A percentile compares a stretch with the other conserved stretches of the same genome.
Evolutionary conservation across 2,888 invertebrate species (phyloP).

Genomic region (Miltochrista miniata): DNA sequence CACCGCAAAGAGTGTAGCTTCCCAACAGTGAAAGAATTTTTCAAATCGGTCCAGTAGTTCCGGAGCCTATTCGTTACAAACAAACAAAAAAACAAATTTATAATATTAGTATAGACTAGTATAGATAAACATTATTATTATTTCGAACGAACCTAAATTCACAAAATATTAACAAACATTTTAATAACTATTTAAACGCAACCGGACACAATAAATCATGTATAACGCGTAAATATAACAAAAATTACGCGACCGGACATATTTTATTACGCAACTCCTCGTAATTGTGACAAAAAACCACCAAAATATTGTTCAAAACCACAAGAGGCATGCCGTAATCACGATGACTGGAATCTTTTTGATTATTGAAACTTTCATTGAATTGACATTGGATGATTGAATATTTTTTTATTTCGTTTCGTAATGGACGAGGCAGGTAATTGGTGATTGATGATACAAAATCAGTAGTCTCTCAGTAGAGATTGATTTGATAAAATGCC

Average conservation of each 20-base stretch:
- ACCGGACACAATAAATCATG: conserved; percentile 34
- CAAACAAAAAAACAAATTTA: no score
- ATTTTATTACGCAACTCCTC: conserved; percentile 19
- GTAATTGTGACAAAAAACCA: conserved; percentile 8
- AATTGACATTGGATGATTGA: conserved; percentile 7
- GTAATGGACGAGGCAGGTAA: conserved; percentile 3
- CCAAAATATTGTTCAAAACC: conserved; percentile 18
- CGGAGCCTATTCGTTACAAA: no score
- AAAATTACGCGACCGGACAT: conserved; percentile 23
- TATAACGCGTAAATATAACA: conserved; percentile 14
- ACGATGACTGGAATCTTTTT: background rate
- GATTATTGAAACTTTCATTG: conserved; percentile 10
- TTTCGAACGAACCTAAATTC: no score
- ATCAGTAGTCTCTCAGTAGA: conserved; percentile 1
- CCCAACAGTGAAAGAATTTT: no score
- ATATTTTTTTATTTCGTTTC: conserved; percentile 7
- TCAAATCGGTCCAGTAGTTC: no score
- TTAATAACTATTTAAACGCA: conserved; percentile 3
- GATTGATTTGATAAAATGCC: conserved; percentile 6
- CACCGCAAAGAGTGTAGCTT: no score
- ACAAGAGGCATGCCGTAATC: conserved; percentile 2
- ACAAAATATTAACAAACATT: no score
- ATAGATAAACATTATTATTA: no score
- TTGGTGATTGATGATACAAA: conserved; percentile 6
- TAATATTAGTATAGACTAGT: no score